Conservation (phyloP, 2,888 invertebrate genomes). For the Arge pagana region DNA sequence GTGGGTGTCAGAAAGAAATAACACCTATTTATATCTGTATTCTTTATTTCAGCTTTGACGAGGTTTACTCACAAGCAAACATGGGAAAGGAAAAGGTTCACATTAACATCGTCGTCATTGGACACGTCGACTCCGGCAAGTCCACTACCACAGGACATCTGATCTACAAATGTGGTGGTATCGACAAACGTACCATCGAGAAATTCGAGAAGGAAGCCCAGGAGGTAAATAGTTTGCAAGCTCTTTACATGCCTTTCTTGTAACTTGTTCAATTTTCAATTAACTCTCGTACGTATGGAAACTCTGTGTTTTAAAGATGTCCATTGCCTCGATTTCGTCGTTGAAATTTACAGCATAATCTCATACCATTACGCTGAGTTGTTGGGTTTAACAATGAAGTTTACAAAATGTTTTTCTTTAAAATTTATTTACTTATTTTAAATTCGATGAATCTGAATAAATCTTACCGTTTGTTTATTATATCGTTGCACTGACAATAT, state of each 20-base stretch:
- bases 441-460: too few species aligned
- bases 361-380: too few species aligned
- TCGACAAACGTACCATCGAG: conserved; percentile 99
- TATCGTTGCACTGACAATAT: too few species aligned
- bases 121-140: conserved; percentile 99
- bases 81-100: conserved; percentile 99
- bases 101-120: conserved; percentile 99
- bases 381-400: too few species aligned
- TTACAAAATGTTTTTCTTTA: too few species aligned
- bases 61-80: conserved; percentile 35
- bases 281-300: neutral
- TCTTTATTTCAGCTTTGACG: conserved; percentile 34
- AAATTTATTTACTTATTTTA: too few species aligned
- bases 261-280: neutral
- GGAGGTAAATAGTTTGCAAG: conserved; percentile 62
- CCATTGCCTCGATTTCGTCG: neutral
- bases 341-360: too few species aligned
- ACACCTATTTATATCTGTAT: neutral
- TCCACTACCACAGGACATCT: conserved; percentile 97
- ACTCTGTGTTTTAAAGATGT: too few species aligned
- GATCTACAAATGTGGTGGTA: conserved; percentile 99
- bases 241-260: neutral
- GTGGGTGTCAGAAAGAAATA: too few species aligned
- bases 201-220: conserved; percentile 99
- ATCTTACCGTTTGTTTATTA: too few species aligned